phyloP scores from a whole-genome alignment of 2,113 vertebrate species.

The Sylvietta virens region DNA sequence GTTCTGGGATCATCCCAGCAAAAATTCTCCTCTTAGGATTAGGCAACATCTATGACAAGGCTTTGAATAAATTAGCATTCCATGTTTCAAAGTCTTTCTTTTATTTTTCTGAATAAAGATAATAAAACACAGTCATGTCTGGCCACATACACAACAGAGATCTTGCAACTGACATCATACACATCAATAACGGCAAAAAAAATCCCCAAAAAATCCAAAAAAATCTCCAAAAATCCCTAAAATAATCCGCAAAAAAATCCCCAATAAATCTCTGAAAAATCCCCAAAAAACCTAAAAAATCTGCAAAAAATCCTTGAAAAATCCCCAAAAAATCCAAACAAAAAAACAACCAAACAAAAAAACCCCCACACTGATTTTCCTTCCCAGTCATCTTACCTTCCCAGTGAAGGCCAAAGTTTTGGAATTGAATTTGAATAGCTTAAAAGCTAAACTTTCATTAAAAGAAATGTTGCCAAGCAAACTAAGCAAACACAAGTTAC shows the following conservation, averaged over 20 bases:
- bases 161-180: not conserved
- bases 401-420: not conserved
- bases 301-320: no score
- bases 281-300: not conserved
- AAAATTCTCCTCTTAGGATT: not conserved
- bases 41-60: not conserved
- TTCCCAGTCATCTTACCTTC: not conserved
- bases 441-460: not conserved
- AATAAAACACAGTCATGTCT: not conserved
- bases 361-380: not conserved
- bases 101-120: not conserved
- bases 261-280: no score
- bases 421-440: not conserved
- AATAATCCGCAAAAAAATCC: not conserved
- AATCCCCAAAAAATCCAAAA: not conserved
- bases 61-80: not conserved
- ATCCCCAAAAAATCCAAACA: not conserved
- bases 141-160: not conserved
- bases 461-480: not conserved
- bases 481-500: not conserved
- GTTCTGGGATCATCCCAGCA: not conserved
- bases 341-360: no score
- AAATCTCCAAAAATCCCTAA: not conserved
- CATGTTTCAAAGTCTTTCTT: not conserved
- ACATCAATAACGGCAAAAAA: not conserved